A percentile compares a stretch with the other conserved stretches of the same genome.
Conservation (phyloP, 2,888 invertebrate species). For the Seira sanloemensis region DNA sequence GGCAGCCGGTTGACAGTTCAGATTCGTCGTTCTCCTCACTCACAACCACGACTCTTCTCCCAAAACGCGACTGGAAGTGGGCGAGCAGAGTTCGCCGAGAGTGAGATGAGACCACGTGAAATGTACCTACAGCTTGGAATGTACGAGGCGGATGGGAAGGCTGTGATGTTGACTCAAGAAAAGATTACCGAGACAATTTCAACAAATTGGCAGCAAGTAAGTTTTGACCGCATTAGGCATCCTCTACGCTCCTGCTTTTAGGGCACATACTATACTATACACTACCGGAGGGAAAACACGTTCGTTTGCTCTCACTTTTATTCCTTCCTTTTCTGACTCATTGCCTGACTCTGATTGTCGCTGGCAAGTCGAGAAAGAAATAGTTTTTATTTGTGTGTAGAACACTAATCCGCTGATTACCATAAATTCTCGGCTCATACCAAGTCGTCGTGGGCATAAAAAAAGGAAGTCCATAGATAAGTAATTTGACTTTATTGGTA, state of each 20-base stretch:
- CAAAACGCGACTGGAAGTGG: constrained; percentile 5
- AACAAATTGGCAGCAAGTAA: constrained; percentile 61
- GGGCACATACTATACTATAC: background rate
- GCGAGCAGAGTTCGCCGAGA: constrained; percentile 33
- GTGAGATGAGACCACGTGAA: constrained; percentile 43
- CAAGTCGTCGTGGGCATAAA: no score
- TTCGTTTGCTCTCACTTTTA: constrained; percentile 13
- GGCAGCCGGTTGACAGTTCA: constrained; percentile 70
- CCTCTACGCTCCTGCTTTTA: no score
- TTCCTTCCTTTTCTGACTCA: constrained; percentile 16
- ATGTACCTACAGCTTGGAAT: constrained; percentile 60
- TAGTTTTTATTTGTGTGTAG: no score
- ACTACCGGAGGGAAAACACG: background rate
- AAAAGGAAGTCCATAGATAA: no score
- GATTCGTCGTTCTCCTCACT: constrained; percentile 67
- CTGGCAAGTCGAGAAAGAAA: no score
- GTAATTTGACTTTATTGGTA: constrained; percentile 1
- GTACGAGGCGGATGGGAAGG: constrained; percentile 45
- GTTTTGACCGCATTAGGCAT: constrained; percentile 32
- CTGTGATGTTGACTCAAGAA: constrained; percentile 53
- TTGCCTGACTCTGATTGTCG: background rate
- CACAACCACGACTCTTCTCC: background rate
- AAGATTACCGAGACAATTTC: constrained; percentile 51
- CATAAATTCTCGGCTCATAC: no score
- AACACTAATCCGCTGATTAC: no score